These are phyloP conservation scores for Gymnopithys bicolor DNA, from an alignment of 2,797 vertebrate genomes.

Conservation along the genomic window DNA sequence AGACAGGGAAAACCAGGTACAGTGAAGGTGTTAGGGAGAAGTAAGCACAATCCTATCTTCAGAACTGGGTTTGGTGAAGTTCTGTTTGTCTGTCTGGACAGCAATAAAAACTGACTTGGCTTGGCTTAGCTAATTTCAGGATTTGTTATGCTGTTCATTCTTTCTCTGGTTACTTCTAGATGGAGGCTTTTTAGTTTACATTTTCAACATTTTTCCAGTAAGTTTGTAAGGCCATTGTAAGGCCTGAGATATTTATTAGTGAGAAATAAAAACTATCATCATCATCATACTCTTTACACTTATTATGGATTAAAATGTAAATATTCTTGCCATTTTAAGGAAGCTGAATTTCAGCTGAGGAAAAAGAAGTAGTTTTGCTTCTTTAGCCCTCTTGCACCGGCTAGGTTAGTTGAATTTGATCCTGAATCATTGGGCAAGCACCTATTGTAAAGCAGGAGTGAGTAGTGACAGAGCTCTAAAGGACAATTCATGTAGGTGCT, in stretches of 20 bases:
- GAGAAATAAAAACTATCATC: background rate
- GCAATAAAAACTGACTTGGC: background rate
- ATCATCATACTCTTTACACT: background rate
- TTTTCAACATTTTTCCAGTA: background rate
- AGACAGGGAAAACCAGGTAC: background rate
- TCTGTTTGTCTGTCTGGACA: background rate
- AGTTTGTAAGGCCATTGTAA: background rate
- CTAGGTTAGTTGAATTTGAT: background rate
- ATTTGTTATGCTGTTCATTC: background rate
- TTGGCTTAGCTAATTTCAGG: background rate
- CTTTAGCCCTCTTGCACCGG: background rate
- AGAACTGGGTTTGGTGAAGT: background rate
- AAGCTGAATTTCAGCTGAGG: background rate
- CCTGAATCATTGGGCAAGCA: background rate
- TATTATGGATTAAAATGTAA: background rate
- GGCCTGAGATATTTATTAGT: background rate
- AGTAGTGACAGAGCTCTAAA: conserved; percentile 2
- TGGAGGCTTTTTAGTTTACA: background rate
- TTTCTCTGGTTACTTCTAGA: background rate
- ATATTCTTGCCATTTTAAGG: background rate
- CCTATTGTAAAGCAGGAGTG: background rate
- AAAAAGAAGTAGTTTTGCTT: background rate
- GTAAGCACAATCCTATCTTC: background rate
- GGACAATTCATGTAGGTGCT: background rate
- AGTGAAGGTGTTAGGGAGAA: background rate